Percentiles rank a stretch among this genome's conserved stretches.
phyloP scores from a whole-genome alignment of 1,140 invertebrate genomes.

The Papilio machaon region DNA sequence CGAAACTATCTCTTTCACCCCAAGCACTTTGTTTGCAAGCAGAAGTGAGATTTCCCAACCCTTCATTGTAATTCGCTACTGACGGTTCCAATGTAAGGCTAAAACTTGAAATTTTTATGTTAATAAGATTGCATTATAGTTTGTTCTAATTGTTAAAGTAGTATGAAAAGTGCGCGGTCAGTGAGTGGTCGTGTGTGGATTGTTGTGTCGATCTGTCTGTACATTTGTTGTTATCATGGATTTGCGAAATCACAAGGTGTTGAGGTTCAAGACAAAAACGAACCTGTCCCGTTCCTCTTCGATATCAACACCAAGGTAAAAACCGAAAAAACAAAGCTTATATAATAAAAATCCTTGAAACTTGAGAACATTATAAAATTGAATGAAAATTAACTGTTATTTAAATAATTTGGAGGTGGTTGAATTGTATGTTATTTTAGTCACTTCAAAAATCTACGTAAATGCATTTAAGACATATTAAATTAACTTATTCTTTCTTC shows the following conservation, averaged over 20 bases:
- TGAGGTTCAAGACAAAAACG: conserved; percentile 60
- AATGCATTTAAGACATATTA: background rate
- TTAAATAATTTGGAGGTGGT: background rate
- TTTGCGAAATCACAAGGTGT: conserved; percentile 69
- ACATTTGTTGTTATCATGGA: conserved; percentile 65
- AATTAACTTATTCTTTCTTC: background rate
- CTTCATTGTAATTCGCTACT: conserved; percentile 59
- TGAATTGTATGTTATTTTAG: background rate
- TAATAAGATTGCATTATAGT: conserved; percentile 76
- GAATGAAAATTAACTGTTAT: conserved; percentile 31
- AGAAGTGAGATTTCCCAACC: conserved; percentile 61
- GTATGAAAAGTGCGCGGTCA: conserved; percentile 63
- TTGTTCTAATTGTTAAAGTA: conserved; percentile 74
- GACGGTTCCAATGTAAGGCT: conserved; percentile 68
- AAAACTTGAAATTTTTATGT: conserved; percentile 80
- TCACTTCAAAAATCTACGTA: background rate
- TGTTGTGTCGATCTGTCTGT: conserved; percentile 48
- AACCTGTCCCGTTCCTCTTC: conserved; percentile 67
- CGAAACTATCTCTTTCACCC: conserved; percentile 60
- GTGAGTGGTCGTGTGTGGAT: conserved; percentile 70
- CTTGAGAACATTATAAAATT: conserved; percentile 9
- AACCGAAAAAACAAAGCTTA: background rate
- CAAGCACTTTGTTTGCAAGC: conserved; percentile 45
- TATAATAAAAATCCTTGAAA: conserved; percentile 33
- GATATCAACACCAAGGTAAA: conserved; percentile 71